Base-by-base conservation (phyloP, 2,797 vertebrate genomes). In the Spondyliosoma cantharus region DNA sequence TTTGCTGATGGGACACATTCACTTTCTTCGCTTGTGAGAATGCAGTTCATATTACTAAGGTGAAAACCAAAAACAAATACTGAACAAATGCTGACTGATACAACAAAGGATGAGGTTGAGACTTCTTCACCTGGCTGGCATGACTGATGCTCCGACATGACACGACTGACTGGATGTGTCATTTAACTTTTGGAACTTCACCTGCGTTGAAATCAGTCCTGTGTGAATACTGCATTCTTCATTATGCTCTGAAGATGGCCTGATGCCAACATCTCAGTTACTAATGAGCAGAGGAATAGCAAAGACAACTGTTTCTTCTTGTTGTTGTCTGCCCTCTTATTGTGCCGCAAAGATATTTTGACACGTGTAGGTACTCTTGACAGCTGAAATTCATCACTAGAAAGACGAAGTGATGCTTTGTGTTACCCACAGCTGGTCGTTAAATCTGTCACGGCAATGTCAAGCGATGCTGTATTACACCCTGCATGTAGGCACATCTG, bases 401-500 rank as follows among this genome's bases (percentile, higher is more conserved):
- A 70, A 66, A 60, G 29, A 74, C 22, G 7, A 53, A 60, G 72
- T 48, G 43, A 57, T 58, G 32, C 52, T 77, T 53, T n/a, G 49
- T 57, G 53, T 57, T 46, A 42, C 16, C 37, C 19, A 24, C 42
- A 60, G 48, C 20, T 50, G 54, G 57, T 54, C 16, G 7, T 63
- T 24, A 68, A 69, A 74, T 60, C 53, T 70, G 64, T 43, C 46
- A 59, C 2, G 6, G 17, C 59, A 64, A 60, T 67, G 64, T 46
- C 53, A 48, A 75, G 46, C 48, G 24, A 63, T 22, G 22, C 49
- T 62, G 45, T 54, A 63, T 46, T 22, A 64, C 13, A 49, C 49
- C 20, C 56, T 67, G 66, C 56, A 67, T 53, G 25, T 9, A 50
- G 48, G 12, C 52, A 59, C 73, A 69, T 59, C 45, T 76, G 73